phyloP scores from a whole-genome alignment of 1,140 invertebrate genomes.

The Drosophila pachea region DNA sequence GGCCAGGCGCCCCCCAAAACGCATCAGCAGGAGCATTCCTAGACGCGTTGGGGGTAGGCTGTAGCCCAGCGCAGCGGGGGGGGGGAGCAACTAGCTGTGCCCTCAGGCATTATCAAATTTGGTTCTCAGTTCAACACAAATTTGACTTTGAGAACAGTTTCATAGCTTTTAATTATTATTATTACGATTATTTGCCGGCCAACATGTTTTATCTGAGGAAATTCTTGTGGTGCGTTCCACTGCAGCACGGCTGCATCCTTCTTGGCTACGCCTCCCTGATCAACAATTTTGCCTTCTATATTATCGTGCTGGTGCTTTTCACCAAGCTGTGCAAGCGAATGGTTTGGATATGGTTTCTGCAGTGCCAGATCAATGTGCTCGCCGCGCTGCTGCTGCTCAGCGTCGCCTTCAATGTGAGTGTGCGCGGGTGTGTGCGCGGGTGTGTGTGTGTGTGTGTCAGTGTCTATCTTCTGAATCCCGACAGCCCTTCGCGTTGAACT shows the following conservation, averaged over 20 bases:
- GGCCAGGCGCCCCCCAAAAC: no score
- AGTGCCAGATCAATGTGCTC: constrained; percentile 1
- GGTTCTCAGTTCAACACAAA: no score
- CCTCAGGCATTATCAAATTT: no score
- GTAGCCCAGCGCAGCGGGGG: no score
- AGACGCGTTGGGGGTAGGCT: no score
- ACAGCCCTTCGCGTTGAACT: constrained; percentile 9
- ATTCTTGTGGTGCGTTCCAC: constrained; percentile 24
- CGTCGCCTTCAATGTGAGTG: constrained; percentile 14
- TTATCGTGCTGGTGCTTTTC: not conserved
- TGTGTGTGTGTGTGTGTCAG: not conserved
- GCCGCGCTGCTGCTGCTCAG: constrained; percentile 9
- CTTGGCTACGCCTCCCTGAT: constrained; percentile 1
- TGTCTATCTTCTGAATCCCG: no score
- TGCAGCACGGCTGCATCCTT: constrained; percentile 14
- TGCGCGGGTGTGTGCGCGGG: no score
- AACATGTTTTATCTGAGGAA: constrained; percentile 22
- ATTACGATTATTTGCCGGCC: no score
- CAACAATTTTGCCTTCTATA: not conserved
- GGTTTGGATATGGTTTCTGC: constrained; percentile 9
- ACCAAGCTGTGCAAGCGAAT: not conserved
- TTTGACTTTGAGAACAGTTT: not conserved
- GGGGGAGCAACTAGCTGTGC: no score
- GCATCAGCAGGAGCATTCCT: no score
- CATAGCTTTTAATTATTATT: not conserved